Evolutionary conservation across 2,888 invertebrate genomes (phyloP).

Genomic region (Syritta pipiens): DNA sequence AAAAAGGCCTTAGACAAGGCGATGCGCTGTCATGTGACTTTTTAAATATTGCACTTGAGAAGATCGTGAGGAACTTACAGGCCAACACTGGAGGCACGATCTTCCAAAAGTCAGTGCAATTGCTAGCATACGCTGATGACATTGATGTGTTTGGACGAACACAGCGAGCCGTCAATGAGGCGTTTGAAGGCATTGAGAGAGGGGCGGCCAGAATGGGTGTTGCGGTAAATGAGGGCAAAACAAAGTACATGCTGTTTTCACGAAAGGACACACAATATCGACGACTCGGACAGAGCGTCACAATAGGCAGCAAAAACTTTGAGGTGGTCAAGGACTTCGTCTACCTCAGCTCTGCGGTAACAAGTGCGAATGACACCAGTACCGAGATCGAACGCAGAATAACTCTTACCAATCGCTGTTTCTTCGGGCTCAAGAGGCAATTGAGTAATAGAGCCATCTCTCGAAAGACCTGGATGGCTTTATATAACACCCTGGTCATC

Average conservation of each 20-base stretch:
- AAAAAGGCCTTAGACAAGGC: not conserved
- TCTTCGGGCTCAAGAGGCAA: not conserved
- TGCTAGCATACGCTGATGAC: not conserved
- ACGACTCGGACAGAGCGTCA: too few relatives aligned
- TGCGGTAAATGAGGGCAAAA: not conserved
- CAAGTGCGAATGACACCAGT: not conserved
- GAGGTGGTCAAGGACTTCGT: too few relatives aligned
- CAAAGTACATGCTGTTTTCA: not conserved
- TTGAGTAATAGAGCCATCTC: not conserved
- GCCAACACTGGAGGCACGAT: not conserved
- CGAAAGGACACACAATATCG: too few relatives aligned
- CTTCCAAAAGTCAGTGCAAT: not conserved
- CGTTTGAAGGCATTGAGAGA: too few relatives aligned
- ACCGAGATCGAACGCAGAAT: not conserved
- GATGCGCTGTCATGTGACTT: not conserved
- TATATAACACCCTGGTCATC: too few relatives aligned
- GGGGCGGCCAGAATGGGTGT: not conserved
- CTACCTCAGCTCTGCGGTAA: too few relatives aligned
- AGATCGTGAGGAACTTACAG: not conserved
- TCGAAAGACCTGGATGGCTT: not conserved
- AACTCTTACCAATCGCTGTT: constrained; percentile 1
- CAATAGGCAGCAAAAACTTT: too few relatives aligned
- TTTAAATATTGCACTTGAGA: not conserved
- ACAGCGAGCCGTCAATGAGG: not conserved
- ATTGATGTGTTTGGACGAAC: not conserved